Conservation (phyloP, 1,140 invertebrate genomes). For the Drosophila orena region DNA sequence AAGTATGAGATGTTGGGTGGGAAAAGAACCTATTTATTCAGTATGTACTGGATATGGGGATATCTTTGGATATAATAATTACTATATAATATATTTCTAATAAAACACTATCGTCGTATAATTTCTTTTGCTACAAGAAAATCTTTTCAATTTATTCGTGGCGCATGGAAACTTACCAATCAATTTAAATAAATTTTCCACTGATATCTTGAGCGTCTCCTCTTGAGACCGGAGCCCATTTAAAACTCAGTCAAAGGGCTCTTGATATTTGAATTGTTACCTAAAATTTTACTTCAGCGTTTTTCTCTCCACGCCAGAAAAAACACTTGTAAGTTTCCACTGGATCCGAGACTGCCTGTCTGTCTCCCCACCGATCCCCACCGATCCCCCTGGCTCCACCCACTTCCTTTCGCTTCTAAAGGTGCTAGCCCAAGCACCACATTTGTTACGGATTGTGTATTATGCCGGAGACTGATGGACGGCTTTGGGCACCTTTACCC, state of each 20-base stretch:
- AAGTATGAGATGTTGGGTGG: not conserved
- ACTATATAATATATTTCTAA: too few relatives aligned
- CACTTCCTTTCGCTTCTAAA: not conserved
- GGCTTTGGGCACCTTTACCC: constrained; percentile 1
- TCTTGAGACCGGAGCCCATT: constrained; percentile 17
- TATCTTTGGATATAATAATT: not conserved
- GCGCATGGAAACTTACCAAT: not conserved
- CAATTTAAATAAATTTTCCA: constrained; percentile 3
- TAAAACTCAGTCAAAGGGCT: constrained; percentile 10
- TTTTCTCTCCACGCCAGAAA: constrained; percentile 1
- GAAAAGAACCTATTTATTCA: not conserved
- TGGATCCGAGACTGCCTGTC: constrained; percentile 12
- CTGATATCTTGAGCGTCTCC: constrained; percentile 19
- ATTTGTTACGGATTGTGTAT: constrained; percentile 27
- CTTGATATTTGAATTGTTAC: constrained; percentile 29
- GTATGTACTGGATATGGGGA: constrained; percentile 1
- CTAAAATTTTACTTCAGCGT: constrained; percentile 8
- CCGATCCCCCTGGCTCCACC: constrained; percentile 2
- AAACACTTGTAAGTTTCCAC: constrained; percentile 56
- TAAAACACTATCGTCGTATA: too few relatives aligned
- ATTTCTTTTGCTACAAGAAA: not conserved
- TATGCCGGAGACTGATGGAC: constrained; percentile 32
- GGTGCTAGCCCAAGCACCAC: constrained; percentile 24
- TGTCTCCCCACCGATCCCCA: constrained; percentile 17
- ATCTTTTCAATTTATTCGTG: not conserved